Base-by-base conservation (phyloP, 2,113 vertebrate genomes). In the Colius striatus region DNA sequence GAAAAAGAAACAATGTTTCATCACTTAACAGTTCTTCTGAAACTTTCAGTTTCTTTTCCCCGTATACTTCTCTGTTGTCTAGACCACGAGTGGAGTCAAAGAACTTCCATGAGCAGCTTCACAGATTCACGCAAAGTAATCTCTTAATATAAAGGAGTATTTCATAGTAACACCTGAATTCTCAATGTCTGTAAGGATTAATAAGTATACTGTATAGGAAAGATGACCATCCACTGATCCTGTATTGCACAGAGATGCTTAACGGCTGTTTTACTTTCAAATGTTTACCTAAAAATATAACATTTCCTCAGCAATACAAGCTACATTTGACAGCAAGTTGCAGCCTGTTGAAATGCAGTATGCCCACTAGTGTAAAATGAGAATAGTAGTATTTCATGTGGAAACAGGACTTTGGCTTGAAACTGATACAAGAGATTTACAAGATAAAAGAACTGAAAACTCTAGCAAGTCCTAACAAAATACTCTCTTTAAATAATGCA, bases 321-420 rank as follows among this genome's bases (percentile, higher is more conserved):
- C 91, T 91, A 14, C 58, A 15, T 34, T 63, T 76, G 85, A 67
- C 83, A 96, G 93, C 97, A 93, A 96, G 97, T 94, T 94, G 86
- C 32, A 95, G 90, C 97, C 97, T 97, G 97, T 87, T 97, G 92
- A 96, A 96, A 89, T 96, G 92, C 93, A 95, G 84, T 94, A 36
- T 98, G 96, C 97, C 97, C 94, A 96, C 97, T 84, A 94, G 84
- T 97, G 95, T 96, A 93, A 97, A 97, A 94, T 86, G 76, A 97
- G 96, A 97, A 89, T 91, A 89, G 96, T 96, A 94, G 84, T 95
- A 95, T 96, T 97, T 97, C 97, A 79, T 97, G 97, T 98, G 95
- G 89, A 81, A 97, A 96, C 97, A 97, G 95, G 97, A 97, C 90
- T 97, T 94, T 84, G 92, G 84, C 96, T 97, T 95, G 96, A 97